Evolutionary conservation across 2,888 invertebrate genomes (phyloP), one percentile per base, ranked within the genome.

Genomic region (Drosophila affinis): DNA sequence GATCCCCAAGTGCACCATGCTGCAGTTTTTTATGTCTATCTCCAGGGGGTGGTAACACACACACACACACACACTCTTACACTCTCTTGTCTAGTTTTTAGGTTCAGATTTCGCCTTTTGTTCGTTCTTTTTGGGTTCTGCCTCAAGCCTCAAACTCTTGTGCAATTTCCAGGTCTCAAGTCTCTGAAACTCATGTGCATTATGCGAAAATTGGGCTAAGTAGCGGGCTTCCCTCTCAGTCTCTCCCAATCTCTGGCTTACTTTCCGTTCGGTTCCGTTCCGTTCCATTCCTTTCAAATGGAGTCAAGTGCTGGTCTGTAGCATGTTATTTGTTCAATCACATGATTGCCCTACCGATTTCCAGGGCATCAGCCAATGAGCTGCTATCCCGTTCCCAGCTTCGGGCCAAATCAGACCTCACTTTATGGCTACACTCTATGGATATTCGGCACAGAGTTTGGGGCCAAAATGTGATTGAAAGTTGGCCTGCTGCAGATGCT

Each of bases 161-260:
- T 70, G 71, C 72, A 74, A 73, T 68, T 68, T 74, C 73, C 62
- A 34, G 55, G 39, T 55, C 9, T 14, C 9, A 5, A 29, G 9
- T 39, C 17, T n/a, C 39, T n/a, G 39, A 39, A 7, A n/a, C 79
- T 86, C 78, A 79, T 82, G 85, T 85, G 87, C 87, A 87, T 83
- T 83, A 87, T 87, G 84, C 84, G 77, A 84, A 72, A 83, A 87
- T 81, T 83, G 83, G 83, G 83, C 83, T 83, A 83, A 83, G 83
- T 84, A 87, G 84, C 84, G 78, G 81, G 51, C 57, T 46, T 51
- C 55, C 34, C 48, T 21, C 21, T 21, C 3, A 2, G n/a, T n/a
- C 27, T 49, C 17, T 32, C 14, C 49, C 14, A 14, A 14, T 12
- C 34, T 44, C 52, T 39, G 63, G 65, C 56, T 57, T 55, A 62